A percentile compares a stretch with the other conserved stretches of the same genome.
These are phyloP conservation scores for Triplophysa yarkandensis DNA, from an alignment of 2,797 vertebrate species.

Conservation along the genomic window DNA sequence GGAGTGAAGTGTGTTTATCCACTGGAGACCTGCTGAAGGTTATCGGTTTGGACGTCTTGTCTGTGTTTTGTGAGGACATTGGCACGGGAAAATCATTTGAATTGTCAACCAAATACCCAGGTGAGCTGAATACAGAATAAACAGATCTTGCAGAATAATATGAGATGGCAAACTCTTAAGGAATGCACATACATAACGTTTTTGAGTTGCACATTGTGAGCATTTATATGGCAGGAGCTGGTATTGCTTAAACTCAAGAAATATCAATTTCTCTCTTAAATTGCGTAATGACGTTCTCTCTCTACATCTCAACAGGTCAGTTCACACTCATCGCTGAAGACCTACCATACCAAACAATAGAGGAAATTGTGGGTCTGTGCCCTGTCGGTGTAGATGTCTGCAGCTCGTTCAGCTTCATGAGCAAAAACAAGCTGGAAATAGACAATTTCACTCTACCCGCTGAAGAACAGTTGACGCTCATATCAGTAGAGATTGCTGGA, in stretches of 20 bases:
- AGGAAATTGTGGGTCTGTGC: conserved; percentile 72
- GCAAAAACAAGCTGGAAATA: conserved; percentile 62
- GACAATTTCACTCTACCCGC: conserved; percentile 62
- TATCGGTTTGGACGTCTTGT: conserved; percentile 68
- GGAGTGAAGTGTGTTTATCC: conserved; percentile 87
- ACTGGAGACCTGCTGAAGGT: conserved; percentile 90
- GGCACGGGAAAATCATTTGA: conserved; percentile 71
- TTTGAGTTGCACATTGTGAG: no score
- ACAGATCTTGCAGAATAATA: not conserved
- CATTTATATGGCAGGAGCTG: no score
- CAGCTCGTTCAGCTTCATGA: conserved; percentile 74
- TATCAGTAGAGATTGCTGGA: conserved; percentile 59
- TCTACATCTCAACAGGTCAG: conserved; percentile 67
- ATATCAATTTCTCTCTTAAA: no score
- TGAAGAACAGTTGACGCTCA: conserved; percentile 64
- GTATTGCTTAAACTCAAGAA: no score
- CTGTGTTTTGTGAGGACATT: conserved; percentile 74
- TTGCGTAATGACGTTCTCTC: no score
- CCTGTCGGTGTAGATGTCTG: conserved; percentile 57
- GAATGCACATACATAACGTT: no score
- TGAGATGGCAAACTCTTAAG: not conserved
- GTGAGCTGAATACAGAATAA: conserved; percentile 53
- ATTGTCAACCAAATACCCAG: conserved; percentile 69
- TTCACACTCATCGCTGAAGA: conserved; percentile 73
- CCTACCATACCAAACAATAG: conserved; percentile 64